Evolutionary conservation across 2,888 invertebrate genomes (phyloP), one percentile per base, ranked within the genome.

Genomic region (Galeruca laticollis): DNA sequence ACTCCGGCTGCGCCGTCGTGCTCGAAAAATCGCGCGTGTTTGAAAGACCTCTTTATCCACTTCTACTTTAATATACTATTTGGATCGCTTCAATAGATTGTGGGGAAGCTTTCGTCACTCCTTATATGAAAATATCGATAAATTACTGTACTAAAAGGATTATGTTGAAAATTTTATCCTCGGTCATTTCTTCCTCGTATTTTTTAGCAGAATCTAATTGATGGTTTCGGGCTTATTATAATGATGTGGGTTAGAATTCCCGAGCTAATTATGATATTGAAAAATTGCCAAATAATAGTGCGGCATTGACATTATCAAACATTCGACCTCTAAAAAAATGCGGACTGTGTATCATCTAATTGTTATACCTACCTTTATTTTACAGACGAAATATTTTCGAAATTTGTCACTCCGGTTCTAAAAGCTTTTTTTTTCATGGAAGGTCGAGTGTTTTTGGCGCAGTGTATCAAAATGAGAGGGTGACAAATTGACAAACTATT

Each of bases 401-500:
- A 52, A 62, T 62, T 51, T 62, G 52, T 62, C 62, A 62, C 52
- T 40, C 9, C 11, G 37, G 4, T 11, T 26, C 52, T 52, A 62
- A 62, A 62, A 62, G 52, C 52, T 62, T 62, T 54, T 26, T n/a
- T 26, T 60, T 62, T 62, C 52, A 62, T 33, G 15, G 37, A 62
- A 62, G 62, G 62, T 15, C 62, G 20, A 35, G 3, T 15, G 9
- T 13, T 37, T 62, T 62, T 33, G 52, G 54, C 8, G 21, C 6
- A 33, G 33, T 15, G 15, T 35, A 35, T 40, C 51, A n/a, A 52
- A 62, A 54, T 47, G 20, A 59, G 26, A 18, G 60, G 59, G 66
- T 60, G 66, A 60, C 60, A 66, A 66, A 66, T 66, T 40, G 40
- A 51, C 52, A 60, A 59, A 66, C 60, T 57, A 57, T 64, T 57